Conservation (phyloP, 2,113 vertebrate genomes). For the Aleadryas rufinucha region DNA sequence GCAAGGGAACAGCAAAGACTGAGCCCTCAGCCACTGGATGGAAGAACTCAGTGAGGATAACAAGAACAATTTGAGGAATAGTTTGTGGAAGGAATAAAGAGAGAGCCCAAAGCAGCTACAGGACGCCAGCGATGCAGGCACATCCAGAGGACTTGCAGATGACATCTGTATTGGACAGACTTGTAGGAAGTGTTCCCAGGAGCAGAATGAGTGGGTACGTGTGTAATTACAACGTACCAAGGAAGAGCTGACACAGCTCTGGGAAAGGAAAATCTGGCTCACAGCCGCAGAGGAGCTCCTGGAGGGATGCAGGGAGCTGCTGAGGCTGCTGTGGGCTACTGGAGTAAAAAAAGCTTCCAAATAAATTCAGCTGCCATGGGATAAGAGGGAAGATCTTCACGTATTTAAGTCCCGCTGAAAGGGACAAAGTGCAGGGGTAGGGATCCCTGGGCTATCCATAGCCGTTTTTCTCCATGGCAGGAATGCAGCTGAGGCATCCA, state of each 20-base stretch:
- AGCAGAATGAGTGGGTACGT: background rate
- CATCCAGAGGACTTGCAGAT: background rate
- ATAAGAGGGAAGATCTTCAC: background rate
- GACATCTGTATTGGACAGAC: background rate
- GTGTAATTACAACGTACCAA: background rate
- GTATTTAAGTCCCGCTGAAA: fast-evolving
- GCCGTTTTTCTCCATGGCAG: background rate
- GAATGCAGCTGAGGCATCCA: background rate
- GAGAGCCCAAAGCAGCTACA: background rate
- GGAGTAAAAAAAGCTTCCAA: background rate
- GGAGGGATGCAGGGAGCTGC: background rate
- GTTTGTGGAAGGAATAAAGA: background rate
- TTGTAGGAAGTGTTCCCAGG: background rate
- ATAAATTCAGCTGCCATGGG: background rate
- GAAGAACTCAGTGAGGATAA: background rate
- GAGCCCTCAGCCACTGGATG: background rate
- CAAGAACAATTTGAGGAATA: background rate
- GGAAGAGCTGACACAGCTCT: slow-evolving; percentile 29
- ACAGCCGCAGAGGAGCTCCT: background rate
- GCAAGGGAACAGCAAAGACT: background rate
- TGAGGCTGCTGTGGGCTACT: background rate
- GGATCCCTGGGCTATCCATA: background rate
- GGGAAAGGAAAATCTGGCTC: slow-evolving; percentile 10
- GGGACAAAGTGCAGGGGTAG: background rate
- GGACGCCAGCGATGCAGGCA: fast-evolving